Conservation (phyloP, 2,797 vertebrate species). For the Protosalanx chinensis region DNA sequence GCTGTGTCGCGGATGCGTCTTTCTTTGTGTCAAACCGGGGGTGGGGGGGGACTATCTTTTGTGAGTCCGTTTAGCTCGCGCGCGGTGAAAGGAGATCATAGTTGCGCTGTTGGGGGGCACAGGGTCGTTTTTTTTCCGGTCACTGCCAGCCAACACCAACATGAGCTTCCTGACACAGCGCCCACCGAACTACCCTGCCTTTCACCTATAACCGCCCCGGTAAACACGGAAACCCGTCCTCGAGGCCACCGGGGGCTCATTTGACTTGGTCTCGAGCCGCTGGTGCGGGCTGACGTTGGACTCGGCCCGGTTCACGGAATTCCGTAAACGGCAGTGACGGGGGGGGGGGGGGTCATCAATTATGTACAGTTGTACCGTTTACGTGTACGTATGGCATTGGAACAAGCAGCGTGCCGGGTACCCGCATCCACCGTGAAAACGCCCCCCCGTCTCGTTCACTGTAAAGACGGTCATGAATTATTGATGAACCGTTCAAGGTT, state of each 20-base stretch:
- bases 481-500: slow-evolving; percentile 67
- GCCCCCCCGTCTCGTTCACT: slow-evolving; percentile 47
- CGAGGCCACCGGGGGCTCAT: background rate
- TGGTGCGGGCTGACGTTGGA: background rate
- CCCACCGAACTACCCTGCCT: too few species aligned
- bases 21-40: slow-evolving; percentile 52
- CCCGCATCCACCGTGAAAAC: slow-evolving; percentile 44
- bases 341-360: slow-evolving; percentile 9
- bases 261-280: background rate
- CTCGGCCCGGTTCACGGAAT: background rate
- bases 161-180: too few species aligned
- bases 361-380: slow-evolving; percentile 36
- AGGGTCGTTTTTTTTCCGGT: too few species aligned
- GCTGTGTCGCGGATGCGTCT: slow-evolving; percentile 33
- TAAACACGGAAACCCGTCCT: background rate
- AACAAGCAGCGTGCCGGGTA: slow-evolving; percentile 15
- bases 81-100: too few species aligned
- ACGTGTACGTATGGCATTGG: slow-evolving; percentile 15
- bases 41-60: slow-evolving; percentile 31
- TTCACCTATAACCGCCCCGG: too few species aligned
- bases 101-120: background rate
- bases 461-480: slow-evolving; percentile 69
- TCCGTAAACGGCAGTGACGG: background rate
- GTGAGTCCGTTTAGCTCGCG: background rate
- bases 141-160: background rate